Base-by-base conservation (phyloP, 1,140 invertebrate species). In the Hypsibius dujardini region DNA sequence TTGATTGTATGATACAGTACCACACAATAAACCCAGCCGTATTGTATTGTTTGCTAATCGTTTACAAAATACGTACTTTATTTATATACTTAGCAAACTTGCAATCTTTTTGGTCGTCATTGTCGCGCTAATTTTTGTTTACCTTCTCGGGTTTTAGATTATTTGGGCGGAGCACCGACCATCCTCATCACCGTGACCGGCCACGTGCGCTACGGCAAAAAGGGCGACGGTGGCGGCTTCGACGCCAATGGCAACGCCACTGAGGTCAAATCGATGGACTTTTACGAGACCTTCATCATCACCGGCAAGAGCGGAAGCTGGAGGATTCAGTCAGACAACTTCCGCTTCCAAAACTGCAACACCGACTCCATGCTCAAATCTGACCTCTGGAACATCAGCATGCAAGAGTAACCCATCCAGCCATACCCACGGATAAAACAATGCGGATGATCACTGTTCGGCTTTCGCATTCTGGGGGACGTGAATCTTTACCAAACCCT, bases 381-480 rank as follows among this genome's bases (percentile, higher is more conserved):
- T 12, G 62, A 67, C 7, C 7, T 42, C 12, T 67, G 42, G 7
- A 67, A 42, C 42, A 42, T 67, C 62, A 42, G 62, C 42, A 67
- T 67, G 62, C 62, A 67, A 67, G 62, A 67, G 45, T 67, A 42
- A 67, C n/a, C n/a, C n/a, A n/a, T n/a, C n/a, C n/a, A n/a, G n/a
- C n/a, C n/a, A n/a, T n/a, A n/a, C n/a, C n/a, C n/a, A n/a, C n/a
- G n/a, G n/a, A n/a, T n/a, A n/a, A n/a, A n/a, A n/a, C n/a, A n/a
- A n/a, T n/a, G n/a, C n/a, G n/a, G n/a, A n/a, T n/a, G n/a, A n/a
- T n/a, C n/a, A n/a, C n/a, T n/a, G n/a, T n/a, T n/a, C n/a, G n/a
- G n/a, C n/a, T n/a, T n/a, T n/a, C n/a, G n/a, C n/a, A n/a, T n/a
- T n/a, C n/a, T n/a, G n/a, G n/a, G n/a, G n/a, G n/a, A n/a, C n/a